Percentiles rank a stretch among this genome's conserved stretches.
Conservation (phyloP, 1,140 invertebrate species). For the Amphibalanus amphitrite region DNA sequence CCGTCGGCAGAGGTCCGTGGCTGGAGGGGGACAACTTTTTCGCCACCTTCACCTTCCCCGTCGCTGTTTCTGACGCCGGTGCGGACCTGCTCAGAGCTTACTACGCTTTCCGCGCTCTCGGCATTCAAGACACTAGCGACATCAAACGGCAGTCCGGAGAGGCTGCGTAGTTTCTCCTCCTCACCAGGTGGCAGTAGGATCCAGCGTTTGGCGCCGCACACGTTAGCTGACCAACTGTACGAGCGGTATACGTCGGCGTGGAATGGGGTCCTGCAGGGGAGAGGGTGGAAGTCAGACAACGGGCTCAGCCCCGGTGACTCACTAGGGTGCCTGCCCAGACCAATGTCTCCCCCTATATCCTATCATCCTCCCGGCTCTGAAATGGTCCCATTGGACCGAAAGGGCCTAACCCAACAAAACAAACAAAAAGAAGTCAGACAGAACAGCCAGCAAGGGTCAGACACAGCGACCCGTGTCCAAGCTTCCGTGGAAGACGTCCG, state of each 20-base stretch:
- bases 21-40: too few relatives aligned
- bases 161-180: conserved; percentile 33
- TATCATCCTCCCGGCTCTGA: too few relatives aligned
- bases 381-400: too few relatives aligned
- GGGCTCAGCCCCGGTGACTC: too few relatives aligned
- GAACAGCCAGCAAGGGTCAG: too few relatives aligned
- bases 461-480: not conserved
- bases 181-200: conserved; percentile 71
- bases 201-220: conserved; percentile 57
- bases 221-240: conserved; percentile 15
- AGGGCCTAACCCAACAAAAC: too few relatives aligned
- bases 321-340: too few relatives aligned
- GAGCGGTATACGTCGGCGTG: conserved; percentile 14
- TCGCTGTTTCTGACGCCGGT: too few relatives aligned
- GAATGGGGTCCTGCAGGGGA: conserved; percentile 13
- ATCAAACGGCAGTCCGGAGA: not conserved
- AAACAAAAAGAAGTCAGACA: too few relatives aligned
- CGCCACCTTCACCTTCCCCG: too few relatives aligned
- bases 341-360: too few relatives aligned
- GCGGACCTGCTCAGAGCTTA: not conserved
- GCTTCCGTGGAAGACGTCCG: not conserved
- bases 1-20: conserved; percentile 19
- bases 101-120: not conserved
- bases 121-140: not conserved
- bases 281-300: too few relatives aligned